A percentile compares a stretch with the other conserved stretches of the same genome.
Evolutionary conservation across 2,113 vertebrate species (phyloP).

Genomic region (Dicerorhinus sumatrensis): DNA sequence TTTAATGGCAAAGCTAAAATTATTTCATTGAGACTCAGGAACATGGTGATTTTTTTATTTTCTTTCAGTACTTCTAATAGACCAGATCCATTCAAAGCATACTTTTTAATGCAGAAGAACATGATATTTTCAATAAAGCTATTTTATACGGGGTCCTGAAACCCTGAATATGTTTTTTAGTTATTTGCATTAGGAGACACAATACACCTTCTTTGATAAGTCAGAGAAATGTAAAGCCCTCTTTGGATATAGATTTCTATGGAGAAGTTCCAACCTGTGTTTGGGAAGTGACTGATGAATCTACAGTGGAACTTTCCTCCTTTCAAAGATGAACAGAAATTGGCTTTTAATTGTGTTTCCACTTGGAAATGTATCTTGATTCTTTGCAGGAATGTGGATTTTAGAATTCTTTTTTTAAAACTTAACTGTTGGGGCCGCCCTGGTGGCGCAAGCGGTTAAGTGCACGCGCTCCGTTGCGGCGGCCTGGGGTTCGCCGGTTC

Average conservation of each 20-base stretch:
- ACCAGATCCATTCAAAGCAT: not conserved
- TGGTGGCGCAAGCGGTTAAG: too few relatives aligned
- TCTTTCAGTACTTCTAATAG: constrained; percentile 27
- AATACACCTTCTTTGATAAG: not conserved
- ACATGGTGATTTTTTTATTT: not conserved
- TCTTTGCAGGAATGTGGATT: not conserved
- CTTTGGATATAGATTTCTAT: not conserved
- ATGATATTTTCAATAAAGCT: constrained; percentile 21
- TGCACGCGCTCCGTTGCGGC: too few relatives aligned
- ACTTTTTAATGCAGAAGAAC: constrained; percentile 3
- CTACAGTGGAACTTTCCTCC: not conserved
- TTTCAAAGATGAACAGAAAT: not conserved
- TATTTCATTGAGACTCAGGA: not conserved
- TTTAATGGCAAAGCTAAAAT: constrained; percentile 35
- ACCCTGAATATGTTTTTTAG: not conserved
- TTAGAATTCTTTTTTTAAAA: not conserved
- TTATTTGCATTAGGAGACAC: not conserved
- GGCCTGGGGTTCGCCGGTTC: too few relatives aligned
- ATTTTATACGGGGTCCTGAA: constrained; percentile 9
- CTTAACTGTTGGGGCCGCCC: not conserved
- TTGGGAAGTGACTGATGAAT: not conserved
- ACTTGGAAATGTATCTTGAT: not conserved
- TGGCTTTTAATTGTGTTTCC: not conserved
- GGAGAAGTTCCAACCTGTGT: not conserved
- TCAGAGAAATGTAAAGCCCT: not conserved